A percentile compares a stretch with the other conserved stretches of the same genome.
Evolutionary conservation across 1,140 invertebrate species (phyloP).

Genomic region (Phymorhynchus buccinoides): DNA sequence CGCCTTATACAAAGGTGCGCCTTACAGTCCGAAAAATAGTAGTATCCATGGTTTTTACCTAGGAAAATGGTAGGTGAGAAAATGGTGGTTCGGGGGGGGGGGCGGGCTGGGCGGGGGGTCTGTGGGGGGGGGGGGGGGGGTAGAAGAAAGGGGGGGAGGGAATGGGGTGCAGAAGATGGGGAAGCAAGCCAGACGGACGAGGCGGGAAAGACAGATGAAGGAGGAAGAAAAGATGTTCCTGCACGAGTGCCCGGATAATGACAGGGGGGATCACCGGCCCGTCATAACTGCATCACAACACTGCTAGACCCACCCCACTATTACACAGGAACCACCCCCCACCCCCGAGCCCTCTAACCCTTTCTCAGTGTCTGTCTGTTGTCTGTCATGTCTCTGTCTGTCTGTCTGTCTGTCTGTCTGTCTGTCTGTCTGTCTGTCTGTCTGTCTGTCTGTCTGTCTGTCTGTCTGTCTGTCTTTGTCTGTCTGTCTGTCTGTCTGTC

Average conservation of each 20-base stretch:
- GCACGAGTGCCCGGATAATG: neutral
- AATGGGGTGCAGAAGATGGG: neutral
- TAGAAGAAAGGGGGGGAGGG: too few relatives aligned
- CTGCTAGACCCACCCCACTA: neutral
- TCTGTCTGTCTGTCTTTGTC: neutral
- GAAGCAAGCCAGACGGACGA: neutral
- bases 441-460: neutral
- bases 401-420: neutral
- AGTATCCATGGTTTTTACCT: too few relatives aligned
- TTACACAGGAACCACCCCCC: neutral
- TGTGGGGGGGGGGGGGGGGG: too few relatives aligned
- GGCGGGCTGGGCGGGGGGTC: too few relatives aligned
- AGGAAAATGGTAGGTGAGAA: too few relatives aligned
- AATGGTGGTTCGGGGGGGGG: too few relatives aligned
- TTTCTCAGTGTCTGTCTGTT: neutral
- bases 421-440: neutral
- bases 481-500: too few relatives aligned
- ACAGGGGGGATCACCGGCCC: neutral
- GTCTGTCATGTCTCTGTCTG: neutral
- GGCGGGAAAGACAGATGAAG: neutral
- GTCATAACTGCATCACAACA: slow-evolving; percentile 17
- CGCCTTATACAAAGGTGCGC: too few relatives aligned
- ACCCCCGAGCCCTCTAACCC: neutral
- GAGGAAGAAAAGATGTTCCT: neutral
- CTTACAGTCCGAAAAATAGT: too few relatives aligned